Percentiles rank a stretch among this genome's conserved stretches.
These are phyloP conservation scores for Leptinotarsa juncta DNA, from an alignment of 2,888 invertebrate genomes.

Conservation along the genomic window DNA sequence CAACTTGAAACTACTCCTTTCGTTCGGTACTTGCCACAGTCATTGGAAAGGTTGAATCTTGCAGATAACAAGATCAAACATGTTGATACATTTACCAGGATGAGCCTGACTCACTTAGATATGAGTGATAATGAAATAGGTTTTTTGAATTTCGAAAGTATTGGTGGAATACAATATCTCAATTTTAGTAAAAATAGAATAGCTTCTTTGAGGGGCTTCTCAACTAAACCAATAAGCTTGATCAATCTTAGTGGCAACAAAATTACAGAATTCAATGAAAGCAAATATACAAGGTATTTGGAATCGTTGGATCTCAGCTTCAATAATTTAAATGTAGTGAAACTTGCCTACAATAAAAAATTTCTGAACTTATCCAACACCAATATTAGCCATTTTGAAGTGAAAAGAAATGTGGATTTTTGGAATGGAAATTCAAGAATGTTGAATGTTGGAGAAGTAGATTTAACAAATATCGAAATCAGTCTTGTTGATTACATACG, in stretches of 20 bases:
- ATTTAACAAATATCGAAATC: background rate
- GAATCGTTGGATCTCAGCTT: slow-evolving; percentile 29
- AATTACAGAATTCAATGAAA: slow-evolving; percentile 26
- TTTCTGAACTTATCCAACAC: slow-evolving; percentile 8
- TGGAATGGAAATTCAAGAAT: background rate
- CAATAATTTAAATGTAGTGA: slow-evolving; percentile 20
- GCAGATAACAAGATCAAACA: slow-evolving; percentile 22
- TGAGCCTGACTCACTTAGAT: background rate
- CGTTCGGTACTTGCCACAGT: slow-evolving; percentile 3
- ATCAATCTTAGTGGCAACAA: slow-evolving; percentile 32
- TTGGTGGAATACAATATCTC: background rate
- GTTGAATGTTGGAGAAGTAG: background rate
- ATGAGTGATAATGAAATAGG: slow-evolving; percentile 15
- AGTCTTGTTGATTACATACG: too few species aligned
- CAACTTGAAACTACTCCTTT: slow-evolving; percentile 14
- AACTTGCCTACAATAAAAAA: background rate
- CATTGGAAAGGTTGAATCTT: slow-evolving; percentile 16
- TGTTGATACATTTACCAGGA: background rate
- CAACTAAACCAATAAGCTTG: background rate
- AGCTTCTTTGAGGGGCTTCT: background rate
- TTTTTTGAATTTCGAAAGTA: background rate
- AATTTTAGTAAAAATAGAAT: slow-evolving; percentile 19
- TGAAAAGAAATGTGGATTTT: background rate
- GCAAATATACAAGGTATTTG: background rate
- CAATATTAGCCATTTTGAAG: background rate